Evolutionary conservation across 2,888 invertebrate species (phyloP).

Genomic region (Lathronympha strigana): DNA sequence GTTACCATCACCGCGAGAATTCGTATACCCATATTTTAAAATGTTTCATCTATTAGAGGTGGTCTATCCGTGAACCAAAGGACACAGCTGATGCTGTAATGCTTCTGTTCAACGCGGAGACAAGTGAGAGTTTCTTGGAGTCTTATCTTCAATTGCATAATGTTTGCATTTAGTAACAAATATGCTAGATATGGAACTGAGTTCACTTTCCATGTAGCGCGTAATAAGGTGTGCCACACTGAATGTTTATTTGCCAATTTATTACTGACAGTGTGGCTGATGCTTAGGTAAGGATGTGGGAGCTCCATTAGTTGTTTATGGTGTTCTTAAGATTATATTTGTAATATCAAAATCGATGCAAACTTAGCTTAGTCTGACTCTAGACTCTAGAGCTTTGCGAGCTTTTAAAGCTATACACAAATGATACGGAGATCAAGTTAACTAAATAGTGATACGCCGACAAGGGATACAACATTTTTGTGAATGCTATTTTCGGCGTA

Average conservation of each 20-base stretch:
- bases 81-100: slow-evolving; percentile 32
- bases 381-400: no score
- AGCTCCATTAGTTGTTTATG: no score
- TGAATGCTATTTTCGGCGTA: no score
- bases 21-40: neutral
- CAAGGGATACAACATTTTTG: no score
- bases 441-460: no score
- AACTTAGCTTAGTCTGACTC: no score
- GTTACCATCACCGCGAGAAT: no score
- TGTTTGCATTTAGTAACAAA: slow-evolving; percentile 24
- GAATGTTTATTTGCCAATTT: neutral
- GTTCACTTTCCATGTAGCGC: slow-evolving; percentile 1
- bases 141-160: slow-evolving; percentile 30
- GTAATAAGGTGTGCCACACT: neutral
- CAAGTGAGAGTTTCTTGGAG: slow-evolving; percentile 34
- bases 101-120: slow-evolving; percentile 27
- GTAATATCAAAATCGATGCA: no score
- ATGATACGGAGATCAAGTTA: no score
- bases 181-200: slow-evolving; percentile 9
- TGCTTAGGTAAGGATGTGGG: no score
- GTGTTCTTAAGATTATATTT: no score
- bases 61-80: slow-evolving; percentile 22
- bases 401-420: no score
- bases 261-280: neutral
- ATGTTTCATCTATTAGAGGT: neutral